Evolutionary conservation across 2,888 invertebrate species (phyloP), one percentile per base, ranked within the genome.

Genomic region (Baccha elongata): DNA sequence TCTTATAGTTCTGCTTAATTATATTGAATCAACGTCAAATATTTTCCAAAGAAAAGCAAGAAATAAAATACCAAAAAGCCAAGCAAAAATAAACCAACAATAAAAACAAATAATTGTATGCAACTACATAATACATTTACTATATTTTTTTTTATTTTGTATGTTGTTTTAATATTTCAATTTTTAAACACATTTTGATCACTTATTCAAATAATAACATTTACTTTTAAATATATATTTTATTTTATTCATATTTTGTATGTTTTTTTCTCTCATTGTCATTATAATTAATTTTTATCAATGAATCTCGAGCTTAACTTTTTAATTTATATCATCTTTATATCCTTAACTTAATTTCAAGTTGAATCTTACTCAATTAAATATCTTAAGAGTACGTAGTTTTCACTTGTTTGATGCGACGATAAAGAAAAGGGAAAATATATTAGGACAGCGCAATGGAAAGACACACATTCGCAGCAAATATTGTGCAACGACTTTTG

Each of bases 171-270:
- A 44, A 44, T 44, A 44, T 64, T 64, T 48, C 64, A 21, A 48
- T 60, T 58, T 81, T 74, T 75, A 74, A 80, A 78, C 76, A 78
- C 72, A 78, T 78, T 83, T 78, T 29, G 29, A 65, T 81, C 68
- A 83, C 78, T 72, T 78, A 83, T 62, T 78, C 62, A 83, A 83
- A 83, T 78, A 83, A 83, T 78, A 72, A 83, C 78, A 83, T 83
- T 83, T 78, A 78, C 81, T 83, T 83, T 58, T 78, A 76, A 71
- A 72, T 83, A 83, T 83, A 73, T 64, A 23, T 60, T 44, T 60
- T 44, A 44, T 42, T 60, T 3, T 44, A 60, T 60, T 42, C 44
- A 44, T 60, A 37, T 60, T 44, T 42, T 58, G 13, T 58, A 42
- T 72, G 17, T 19, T 68, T 62, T 74, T 62, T 50, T 71, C 26